These are phyloP conservation scores for Toxotes lorentzi DNA, from an alignment of 2,797 vertebrate genomes.

Conservation along the genomic window DNA sequence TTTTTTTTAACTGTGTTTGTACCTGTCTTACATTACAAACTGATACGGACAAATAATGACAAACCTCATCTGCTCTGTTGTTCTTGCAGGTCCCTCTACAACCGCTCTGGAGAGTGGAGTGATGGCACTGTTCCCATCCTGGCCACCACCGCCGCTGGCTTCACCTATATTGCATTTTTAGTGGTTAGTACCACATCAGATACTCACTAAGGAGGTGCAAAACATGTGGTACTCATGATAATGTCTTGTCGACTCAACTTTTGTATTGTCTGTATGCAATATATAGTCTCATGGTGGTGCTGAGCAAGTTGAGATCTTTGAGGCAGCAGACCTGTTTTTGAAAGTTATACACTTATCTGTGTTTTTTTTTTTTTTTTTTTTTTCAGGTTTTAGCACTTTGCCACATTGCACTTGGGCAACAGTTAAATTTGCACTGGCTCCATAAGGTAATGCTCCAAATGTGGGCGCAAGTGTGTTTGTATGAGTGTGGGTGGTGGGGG, in stretches of 20 bases:
- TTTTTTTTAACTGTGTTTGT: neutral
- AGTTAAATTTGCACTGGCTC: constrained; percentile 89
- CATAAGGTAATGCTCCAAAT: constrained; percentile 83
- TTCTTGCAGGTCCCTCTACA: constrained; percentile 93
- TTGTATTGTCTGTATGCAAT: constrained; percentile 11
- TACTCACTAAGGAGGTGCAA: neutral
- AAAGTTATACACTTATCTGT: neutral
- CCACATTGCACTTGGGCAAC: constrained; percentile 86
- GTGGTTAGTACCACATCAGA: constrained; percentile 83
- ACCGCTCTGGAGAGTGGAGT: constrained; percentile 94
- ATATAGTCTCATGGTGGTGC: neutral
- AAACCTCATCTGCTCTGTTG: constrained; percentile 15
- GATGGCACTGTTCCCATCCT: constrained; percentile 96
- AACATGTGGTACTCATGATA: neutral
- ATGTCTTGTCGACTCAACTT: constrained; percentile 1
- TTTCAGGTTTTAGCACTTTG: constrained; percentile 86
- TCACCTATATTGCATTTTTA: constrained; percentile 93
- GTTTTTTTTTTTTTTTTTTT: constrained; percentile 27
- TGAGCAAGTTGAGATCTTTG: constrained; percentile 26
- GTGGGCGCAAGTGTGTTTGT: constrained; percentile 13
- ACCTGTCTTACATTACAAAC: neutral
- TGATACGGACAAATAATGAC: neutral
- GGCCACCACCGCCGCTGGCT: constrained; percentile 91
- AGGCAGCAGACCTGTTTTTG: constrained; percentile 25
- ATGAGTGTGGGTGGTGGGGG: constrained; percentile 3